phyloP scores from a whole-genome alignment of 2,888 invertebrate species.

The Eupithecia subfuscata region DNA sequence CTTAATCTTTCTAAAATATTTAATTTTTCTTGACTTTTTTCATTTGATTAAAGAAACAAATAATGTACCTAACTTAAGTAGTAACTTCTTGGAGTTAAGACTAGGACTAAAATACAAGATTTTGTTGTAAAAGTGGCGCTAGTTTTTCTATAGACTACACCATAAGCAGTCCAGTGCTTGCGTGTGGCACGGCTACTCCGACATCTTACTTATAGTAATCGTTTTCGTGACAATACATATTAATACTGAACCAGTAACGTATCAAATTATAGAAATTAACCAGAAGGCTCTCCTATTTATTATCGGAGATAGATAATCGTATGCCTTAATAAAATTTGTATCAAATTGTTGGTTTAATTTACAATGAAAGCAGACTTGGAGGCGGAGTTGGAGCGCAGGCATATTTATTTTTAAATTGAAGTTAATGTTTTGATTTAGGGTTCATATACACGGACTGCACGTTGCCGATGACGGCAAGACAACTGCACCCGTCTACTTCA shows the following conservation, averaged over 20 bases:
- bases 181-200: constrained; percentile 60
- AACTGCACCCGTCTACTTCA: too few relatives aligned
- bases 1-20: too few relatives aligned
- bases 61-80: too few relatives aligned
- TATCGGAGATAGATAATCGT: constrained; percentile 65
- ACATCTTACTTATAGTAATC: constrained; percentile 58
- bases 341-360: constrained; percentile 59
- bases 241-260: constrained; percentile 61
- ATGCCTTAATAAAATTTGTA: constrained; percentile 71
- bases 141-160: background rate
- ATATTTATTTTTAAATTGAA: too few relatives aligned
- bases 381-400: too few relatives aligned
- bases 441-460: too few relatives aligned
- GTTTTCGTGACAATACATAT: constrained; percentile 68
- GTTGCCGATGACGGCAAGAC: too few relatives aligned
- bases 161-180: constrained; percentile 52
- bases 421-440: too few relatives aligned
- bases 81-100: background rate
- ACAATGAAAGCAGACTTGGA: constrained; percentile 11
- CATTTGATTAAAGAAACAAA: background rate
- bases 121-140: background rate
- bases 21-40: background rate
- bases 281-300: constrained; percentile 63
- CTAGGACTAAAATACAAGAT: background rate
- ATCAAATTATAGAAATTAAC: constrained; percentile 70